Evolutionary conservation across 2,797 vertebrate species (phyloP).

Genomic region (Galago senegalensis): DNA sequence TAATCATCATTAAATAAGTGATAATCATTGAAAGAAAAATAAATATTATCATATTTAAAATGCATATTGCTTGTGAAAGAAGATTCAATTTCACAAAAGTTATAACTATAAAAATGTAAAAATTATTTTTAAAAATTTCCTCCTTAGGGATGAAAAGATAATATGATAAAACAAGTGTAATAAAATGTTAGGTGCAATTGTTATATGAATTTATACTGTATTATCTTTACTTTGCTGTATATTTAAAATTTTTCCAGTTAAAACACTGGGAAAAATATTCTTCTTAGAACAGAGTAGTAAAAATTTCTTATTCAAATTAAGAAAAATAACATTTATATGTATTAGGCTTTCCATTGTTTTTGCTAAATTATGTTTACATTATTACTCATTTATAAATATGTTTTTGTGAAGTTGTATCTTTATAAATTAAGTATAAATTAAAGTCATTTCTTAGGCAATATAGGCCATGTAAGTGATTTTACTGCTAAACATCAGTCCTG

Average conservation of each 20-base stretch:
- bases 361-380: conserved; percentile 52
- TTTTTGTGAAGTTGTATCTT: not conserved
- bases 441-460: not conserved
- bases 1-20: not conserved
- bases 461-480: not conserved
- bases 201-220: not conserved
- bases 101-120: conserved; percentile 27
- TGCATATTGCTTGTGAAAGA: not conserved
- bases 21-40: not conserved
- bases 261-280: not conserved
- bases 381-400: not conserved
- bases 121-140: not conserved
- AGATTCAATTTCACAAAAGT: conserved; percentile 9
- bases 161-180: not conserved
- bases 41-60: not conserved
- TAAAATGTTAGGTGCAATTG: not conserved
- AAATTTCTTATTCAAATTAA: conserved; percentile 27
- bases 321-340: conserved; percentile 54
- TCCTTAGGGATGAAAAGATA: not conserved
- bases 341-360: conserved; percentile 78
- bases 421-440: not conserved
- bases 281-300: conserved; percentile 18
- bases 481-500: not conserved
- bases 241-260: conserved; percentile 31
- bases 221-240: not conserved